Base-by-base conservation (phyloP, 2,113 vertebrate genomes). In the Orientallactaga bullata region DNA sequence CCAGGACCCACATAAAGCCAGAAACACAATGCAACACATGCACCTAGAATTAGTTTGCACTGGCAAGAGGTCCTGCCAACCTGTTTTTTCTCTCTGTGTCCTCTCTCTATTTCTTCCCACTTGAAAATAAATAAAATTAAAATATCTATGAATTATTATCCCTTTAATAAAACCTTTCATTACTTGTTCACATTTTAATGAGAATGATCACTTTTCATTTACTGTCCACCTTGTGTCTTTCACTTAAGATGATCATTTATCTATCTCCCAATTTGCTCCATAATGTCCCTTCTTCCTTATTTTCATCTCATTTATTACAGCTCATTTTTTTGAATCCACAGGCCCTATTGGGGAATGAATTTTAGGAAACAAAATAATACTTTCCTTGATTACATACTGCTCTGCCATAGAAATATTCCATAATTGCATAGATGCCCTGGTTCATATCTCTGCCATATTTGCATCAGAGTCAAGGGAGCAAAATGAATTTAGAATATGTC, bases 341-440 rank as follows among this genome's bases (percentile, higher is more conserved):
- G 16, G 1, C 1, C 1, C 1, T 58, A 35, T 28, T 42, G 20
- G 17, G 23, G 80, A 39, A 51, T 20, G 61, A 73, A 3, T 55
- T 79, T 0, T 37, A 51, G 3, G 1, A 42, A 21, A 9, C 3
- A 26, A 24, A 51, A 16, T 66, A 37, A 55, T 3, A 3, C 0
- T 61, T 84, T 12, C 13, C 3, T 28, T 87, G 68, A 30, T 63
- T 16, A 1, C 5, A 51, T 28, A 4, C 15, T 42, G 1, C 12
- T n/a, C 6, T 1, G n/a, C 58, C 55, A 30, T 26, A 51, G 12
- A 4, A 20, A 86, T 42, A 58, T 66, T 23, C 7, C 0, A 18
- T 58, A 18, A 51, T 28, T 76, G 0, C 7, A 18, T 30, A 37
- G 65, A 4, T 58, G 11, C 3, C 60, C n/a, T 7, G 20, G 35